A percentile compares a stretch with the other conserved stretches of the same genome.
phyloP scores from a whole-genome alignment of 2,888 invertebrate species.

The Caenorhabditis sp. region DNA sequence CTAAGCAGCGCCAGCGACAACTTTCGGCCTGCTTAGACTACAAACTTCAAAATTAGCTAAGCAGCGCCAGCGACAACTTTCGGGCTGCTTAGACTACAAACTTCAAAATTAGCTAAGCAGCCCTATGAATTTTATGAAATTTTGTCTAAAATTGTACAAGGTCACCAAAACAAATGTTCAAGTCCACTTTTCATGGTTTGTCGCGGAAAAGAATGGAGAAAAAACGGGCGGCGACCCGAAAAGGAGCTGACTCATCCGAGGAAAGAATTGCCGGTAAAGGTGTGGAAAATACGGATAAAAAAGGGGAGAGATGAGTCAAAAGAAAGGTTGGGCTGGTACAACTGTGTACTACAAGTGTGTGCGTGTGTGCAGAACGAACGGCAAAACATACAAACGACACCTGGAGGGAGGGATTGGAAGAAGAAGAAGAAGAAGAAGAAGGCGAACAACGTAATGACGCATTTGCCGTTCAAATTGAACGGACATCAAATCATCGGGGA shows the following conservation, averaged over 20 bases:
- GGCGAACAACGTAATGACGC: background rate
- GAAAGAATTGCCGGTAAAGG: no score
- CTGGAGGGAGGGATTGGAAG: no score
- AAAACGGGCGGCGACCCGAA: background rate
- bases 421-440: slow-evolving; percentile 10
- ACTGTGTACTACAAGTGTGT: background rate
- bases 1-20: background rate
- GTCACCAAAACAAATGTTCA: background rate
- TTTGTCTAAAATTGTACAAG: background rate
- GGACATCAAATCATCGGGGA: background rate
- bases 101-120: background rate
- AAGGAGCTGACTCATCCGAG: background rate
- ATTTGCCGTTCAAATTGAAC: background rate
- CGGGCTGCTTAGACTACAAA: slow-evolving; percentile 3
- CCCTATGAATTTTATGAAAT: no score
- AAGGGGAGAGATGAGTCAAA: slow-evolving; percentile 2
- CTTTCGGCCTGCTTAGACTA: slow-evolving; percentile 1
- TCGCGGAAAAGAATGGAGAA: background rate
- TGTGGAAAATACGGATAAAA: background rate
- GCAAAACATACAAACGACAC: slow-evolving; percentile 6
- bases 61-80: slow-evolving; percentile 13
- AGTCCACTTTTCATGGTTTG: background rate
- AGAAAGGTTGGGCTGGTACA: background rate
- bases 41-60: background rate
- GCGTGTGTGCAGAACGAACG: slow-evolving; percentile 1